Conservation (phyloP, 2,113 vertebrate species). For the Deroptyus accipitrinus region DNA sequence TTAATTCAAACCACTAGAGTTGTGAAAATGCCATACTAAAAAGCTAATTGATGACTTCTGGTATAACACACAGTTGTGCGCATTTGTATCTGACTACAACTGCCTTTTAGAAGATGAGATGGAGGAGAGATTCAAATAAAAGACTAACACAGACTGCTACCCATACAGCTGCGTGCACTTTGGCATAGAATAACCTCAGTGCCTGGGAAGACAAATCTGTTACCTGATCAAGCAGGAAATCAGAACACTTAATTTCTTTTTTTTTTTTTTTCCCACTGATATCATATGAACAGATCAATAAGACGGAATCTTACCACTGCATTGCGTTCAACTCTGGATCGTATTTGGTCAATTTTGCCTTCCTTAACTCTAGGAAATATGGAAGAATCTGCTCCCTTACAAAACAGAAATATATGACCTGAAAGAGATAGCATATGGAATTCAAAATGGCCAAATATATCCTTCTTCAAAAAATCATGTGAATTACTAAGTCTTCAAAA, state of each 20-base stretch:
- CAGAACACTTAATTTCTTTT: neutral
- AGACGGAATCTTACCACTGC: slow-evolving; percentile 87
- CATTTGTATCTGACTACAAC: neutral
- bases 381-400: slow-evolving; percentile 97
- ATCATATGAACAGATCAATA: neutral
- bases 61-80: neutral
- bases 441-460: neutral
- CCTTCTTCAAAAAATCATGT: neutral
- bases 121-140: neutral
- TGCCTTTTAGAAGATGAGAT: neutral
- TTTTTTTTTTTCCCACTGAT: neutral
- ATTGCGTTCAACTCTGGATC: slow-evolving; percentile 89
- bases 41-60: neutral
- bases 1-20: neutral
- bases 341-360: slow-evolving; percentile 92
- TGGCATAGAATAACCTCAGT: neutral
- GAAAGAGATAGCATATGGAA: neutral
- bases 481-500: neutral
- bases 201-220: neutral
- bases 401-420: slow-evolving; percentile 93
- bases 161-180: neutral
- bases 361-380: slow-evolving; percentile 92
- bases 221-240: neutral
- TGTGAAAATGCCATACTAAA: neutral
- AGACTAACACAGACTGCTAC: neutral